Evolutionary conservation across 2,888 invertebrate genomes (phyloP).

Genomic region (Sepiola atlantica): DNA sequence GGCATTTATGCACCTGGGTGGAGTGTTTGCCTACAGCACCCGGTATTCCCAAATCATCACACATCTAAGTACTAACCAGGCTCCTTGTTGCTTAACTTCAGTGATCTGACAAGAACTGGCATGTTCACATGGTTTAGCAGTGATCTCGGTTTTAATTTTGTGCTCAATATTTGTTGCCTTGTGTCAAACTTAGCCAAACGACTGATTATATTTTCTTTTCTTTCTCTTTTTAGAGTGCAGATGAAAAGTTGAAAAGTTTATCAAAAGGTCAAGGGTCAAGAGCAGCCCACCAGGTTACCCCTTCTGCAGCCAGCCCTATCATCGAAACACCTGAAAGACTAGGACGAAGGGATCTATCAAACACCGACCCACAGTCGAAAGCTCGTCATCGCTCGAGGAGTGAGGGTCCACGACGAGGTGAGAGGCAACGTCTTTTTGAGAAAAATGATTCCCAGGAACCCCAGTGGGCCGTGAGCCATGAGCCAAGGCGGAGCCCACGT

Average conservation of each 20-base stretch:
- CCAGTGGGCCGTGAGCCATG: slow-evolving; percentile 53
- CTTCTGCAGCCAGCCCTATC: neutral
- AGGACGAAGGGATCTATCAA: neutral
- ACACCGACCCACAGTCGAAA: slow-evolving; percentile 48
- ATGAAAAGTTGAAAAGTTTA: slow-evolving; percentile 67
- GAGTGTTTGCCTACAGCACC: neutral
- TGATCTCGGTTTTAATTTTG: too few species aligned
- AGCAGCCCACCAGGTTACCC: neutral
- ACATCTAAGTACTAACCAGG: neutral
- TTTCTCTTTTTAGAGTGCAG: slow-evolving; percentile 64
- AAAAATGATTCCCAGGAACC: slow-evolving; percentile 45
- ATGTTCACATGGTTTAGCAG: neutral
- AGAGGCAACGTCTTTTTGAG: neutral
- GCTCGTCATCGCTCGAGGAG: slow-evolving; percentile 65
- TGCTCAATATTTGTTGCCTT: neutral
- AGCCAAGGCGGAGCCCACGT: slow-evolving; percentile 47
- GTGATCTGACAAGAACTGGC: neutral
- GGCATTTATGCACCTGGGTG: neutral
- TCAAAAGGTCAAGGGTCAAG: slow-evolving; percentile 43
- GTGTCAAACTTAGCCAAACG: neutral
- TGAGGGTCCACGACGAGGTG: slow-evolving; percentile 59
- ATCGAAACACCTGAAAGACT: neutral
- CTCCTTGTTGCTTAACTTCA: neutral
- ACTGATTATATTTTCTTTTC: neutral
- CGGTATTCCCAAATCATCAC: too few species aligned